Conservation (phyloP, 2,113 vertebrate species). For the Cercopithecus mona region DNA sequence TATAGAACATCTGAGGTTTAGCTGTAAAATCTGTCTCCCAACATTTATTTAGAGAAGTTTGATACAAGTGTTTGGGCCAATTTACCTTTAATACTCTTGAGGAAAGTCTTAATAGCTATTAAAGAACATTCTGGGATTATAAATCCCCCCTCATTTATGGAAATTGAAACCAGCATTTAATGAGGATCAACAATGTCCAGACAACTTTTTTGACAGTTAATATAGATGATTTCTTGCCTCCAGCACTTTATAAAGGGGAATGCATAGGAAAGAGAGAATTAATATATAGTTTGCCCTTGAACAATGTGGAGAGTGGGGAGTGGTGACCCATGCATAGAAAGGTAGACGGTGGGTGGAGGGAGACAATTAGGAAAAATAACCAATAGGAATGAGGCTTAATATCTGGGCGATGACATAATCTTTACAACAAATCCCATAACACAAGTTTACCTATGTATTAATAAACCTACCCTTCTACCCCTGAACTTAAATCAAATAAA, state of each 20-base stretch:
- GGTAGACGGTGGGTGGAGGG: no score
- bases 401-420: no score
- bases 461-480: no score
- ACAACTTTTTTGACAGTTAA: not conserved
- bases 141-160: not conserved
- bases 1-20: not conserved
- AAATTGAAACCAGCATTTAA: not conserved
- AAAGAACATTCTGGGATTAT: not conserved
- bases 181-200: not conserved
- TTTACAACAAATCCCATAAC: no score
- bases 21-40: not conserved
- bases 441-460: no score
- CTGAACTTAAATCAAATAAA: not conserved
- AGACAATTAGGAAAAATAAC: no score
- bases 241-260: no score
- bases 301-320: not conserved
- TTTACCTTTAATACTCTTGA: not conserved
- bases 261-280: not conserved
- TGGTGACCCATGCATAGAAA: no score
- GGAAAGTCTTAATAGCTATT: not conserved
- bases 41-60: not conserved
- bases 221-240: not conserved
- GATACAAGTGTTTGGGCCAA: not conserved
- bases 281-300: not conserved
- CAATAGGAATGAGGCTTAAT: no score